phyloP scores from a whole-genome alignment of 1,140 invertebrate species.

The Pseudomyrmex pallidus region DNA sequence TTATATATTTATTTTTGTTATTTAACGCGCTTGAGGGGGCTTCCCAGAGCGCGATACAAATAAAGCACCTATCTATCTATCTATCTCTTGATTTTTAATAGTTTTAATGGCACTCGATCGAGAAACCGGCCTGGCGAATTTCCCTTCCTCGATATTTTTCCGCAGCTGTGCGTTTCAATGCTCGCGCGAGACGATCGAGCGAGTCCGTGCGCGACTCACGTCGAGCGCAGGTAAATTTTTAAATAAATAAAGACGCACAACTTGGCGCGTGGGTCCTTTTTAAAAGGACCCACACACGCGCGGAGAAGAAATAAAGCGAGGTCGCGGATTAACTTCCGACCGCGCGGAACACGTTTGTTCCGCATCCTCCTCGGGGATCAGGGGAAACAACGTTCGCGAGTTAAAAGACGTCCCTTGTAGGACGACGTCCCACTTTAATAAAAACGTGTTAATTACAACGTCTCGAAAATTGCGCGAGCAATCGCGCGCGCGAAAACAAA shows the following conservation, averaged over 20 bases:
- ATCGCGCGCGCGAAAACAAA: constrained; percentile 26
- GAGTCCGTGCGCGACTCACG: not conserved
- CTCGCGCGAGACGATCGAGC: not conserved
- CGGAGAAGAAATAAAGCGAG: constrained; percentile 50
- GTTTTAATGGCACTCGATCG: not conserved
- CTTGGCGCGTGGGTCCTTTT: constrained; percentile 18
- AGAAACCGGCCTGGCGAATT: constrained; percentile 13
- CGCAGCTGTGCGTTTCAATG: not conserved
- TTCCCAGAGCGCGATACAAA: no score
- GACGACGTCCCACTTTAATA: not conserved
- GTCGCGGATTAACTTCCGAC: constrained; percentile 59
- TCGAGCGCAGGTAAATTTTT: constrained; percentile 11
- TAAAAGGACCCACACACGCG: constrained; percentile 23
- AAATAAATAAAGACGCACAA: constrained; percentile 32
- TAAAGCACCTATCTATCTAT: no score
- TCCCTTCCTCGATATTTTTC: not conserved
- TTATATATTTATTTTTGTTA: no score
- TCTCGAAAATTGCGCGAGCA: constrained; percentile 45
- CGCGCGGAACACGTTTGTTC: constrained; percentile 54
- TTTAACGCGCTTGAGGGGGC: no score
- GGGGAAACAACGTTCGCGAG: constrained; percentile 23
- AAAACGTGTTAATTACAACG: constrained; percentile 31
- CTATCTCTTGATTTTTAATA: no score
- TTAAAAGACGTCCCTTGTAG: constrained; percentile 20
- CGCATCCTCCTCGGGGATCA: not conserved